A percentile compares a stretch with the other conserved stretches of the same genome.
Conservation (phyloP, 1,140 invertebrate species). For the Hylaeus volcanicus region DNA sequence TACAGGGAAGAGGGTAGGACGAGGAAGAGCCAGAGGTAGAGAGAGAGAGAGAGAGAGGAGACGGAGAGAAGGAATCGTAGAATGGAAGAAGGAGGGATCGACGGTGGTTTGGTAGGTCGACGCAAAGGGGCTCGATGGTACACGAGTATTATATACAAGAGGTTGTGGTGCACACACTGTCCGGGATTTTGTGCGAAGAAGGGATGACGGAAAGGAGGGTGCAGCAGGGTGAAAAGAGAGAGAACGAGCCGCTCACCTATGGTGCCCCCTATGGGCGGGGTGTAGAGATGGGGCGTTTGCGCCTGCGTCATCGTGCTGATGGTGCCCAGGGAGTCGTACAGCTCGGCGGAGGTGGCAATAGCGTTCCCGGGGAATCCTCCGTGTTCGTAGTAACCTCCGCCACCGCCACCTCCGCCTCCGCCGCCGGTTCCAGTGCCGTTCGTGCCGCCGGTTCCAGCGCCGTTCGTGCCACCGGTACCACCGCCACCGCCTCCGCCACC, state of each 20-base stretch:
- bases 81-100: constrained; percentile 9
- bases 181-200: constrained; percentile 58
- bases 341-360: constrained; percentile 83
- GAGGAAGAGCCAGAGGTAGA: neutral
- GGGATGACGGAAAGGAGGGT: constrained; percentile 40
- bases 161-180: constrained; percentile 60
- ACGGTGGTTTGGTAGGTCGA: constrained; percentile 46
- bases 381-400: constrained; percentile 84
- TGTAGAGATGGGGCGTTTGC: constrained; percentile 86
- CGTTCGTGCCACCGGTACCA: constrained; percentile 69
- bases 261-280: constrained; percentile 86
- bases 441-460: constrained; percentile 72
- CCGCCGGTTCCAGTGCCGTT: constrained; percentile 67
- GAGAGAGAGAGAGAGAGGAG: neutral
- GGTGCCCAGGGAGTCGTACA: constrained; percentile 85
- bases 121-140: constrained; percentile 32
- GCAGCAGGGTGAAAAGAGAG: constrained; percentile 53
- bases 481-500: constrained; percentile 82
- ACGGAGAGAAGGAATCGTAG: constrained; percentile 34
- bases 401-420: constrained; percentile 68
- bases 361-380: constrained; percentile 83
- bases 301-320: constrained; percentile 88
- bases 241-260: constrained; percentile 82
- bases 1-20: constrained; percentile 55
- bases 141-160: constrained; percentile 59